These are phyloP conservation scores for Bembecia ichneumoniformis DNA, from an alignment of 2,888 invertebrate species.

Conservation along the genomic window DNA sequence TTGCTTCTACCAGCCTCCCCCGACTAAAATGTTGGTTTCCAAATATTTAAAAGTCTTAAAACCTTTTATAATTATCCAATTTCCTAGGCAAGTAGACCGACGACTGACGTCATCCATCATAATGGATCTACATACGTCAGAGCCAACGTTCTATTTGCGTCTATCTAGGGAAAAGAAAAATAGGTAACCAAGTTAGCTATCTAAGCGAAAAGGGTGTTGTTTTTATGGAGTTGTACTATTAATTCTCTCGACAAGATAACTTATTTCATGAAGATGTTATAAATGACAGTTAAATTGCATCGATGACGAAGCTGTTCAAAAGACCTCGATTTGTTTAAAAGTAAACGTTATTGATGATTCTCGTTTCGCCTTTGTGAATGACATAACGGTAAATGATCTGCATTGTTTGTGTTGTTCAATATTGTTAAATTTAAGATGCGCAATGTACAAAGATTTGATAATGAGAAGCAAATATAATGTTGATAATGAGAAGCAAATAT, in stretches of 20 bases:
- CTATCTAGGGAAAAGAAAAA: not conserved
- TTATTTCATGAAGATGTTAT: not conserved
- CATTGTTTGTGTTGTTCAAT: not conserved
- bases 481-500: too few relatives aligned
- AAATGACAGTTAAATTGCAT: constrained; percentile 5
- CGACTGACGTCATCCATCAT: not conserved
- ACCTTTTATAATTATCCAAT: not conserved
- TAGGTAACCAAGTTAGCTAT: not conserved
- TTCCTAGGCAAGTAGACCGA: not conserved
- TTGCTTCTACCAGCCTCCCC: too few relatives aligned
- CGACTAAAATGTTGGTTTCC: too few relatives aligned
- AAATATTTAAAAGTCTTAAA: not conserved
- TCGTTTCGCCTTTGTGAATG: not conserved
- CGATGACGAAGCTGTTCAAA: constrained; percentile 2
- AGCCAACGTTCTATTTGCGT: not conserved
- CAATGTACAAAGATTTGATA: not conserved
- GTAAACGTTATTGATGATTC: not conserved
- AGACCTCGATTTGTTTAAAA: not conserved
- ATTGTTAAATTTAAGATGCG: not conserved
- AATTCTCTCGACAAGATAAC: not conserved
- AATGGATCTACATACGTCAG: not conserved
- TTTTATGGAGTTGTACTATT: too few relatives aligned
- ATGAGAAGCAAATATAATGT: too few relatives aligned
- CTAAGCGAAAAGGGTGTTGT: too few relatives aligned
- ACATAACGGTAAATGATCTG: not conserved